A percentile compares a stretch with the other conserved stretches of the same genome.
Conservation (phyloP, 2,113 vertebrate genomes). For the Petrocephalus zakoni region DNA sequence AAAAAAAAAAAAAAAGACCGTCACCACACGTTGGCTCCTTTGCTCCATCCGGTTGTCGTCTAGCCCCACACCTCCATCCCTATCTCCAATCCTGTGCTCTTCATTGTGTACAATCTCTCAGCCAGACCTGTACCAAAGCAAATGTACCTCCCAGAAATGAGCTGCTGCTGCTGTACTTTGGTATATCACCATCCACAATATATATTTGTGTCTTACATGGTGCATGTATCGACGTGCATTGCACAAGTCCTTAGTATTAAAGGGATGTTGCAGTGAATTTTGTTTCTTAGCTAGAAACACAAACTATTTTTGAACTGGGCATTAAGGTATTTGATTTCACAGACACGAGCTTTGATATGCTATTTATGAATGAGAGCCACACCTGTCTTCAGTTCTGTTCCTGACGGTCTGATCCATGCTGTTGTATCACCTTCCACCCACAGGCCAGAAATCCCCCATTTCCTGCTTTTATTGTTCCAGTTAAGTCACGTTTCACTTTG, state of each 20-base stretch:
- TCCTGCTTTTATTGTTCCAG: neutral
- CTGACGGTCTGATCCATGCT: neutral
- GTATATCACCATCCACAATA: neutral
- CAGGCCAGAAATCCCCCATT: neutral
- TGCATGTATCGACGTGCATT: neutral
- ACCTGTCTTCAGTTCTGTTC: neutral
- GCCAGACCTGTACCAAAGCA: constrained; percentile 14
- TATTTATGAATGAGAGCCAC: neutral
- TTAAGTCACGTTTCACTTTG: neutral
- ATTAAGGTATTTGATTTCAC: constrained; percentile 6
- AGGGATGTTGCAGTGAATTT: neutral
- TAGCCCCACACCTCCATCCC: neutral
- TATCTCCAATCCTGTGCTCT: neutral
- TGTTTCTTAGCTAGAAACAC: neutral
- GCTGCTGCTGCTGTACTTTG: constrained; percentile 1
- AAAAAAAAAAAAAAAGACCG: neutral
- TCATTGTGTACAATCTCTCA: neutral
- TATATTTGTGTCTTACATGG: neutral
- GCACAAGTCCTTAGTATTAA: constrained; percentile 3
- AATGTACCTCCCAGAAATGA: constrained; percentile 5
- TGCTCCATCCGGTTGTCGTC: neutral
- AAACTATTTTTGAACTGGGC: neutral
- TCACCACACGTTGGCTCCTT: neutral
- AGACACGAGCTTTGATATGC: neutral
- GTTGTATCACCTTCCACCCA: neutral